Evolutionary conservation across 2,113 vertebrate genomes (phyloP), one percentile per base, ranked within the genome.

Genomic region (Phrynosoma platyrhinos): DNA sequence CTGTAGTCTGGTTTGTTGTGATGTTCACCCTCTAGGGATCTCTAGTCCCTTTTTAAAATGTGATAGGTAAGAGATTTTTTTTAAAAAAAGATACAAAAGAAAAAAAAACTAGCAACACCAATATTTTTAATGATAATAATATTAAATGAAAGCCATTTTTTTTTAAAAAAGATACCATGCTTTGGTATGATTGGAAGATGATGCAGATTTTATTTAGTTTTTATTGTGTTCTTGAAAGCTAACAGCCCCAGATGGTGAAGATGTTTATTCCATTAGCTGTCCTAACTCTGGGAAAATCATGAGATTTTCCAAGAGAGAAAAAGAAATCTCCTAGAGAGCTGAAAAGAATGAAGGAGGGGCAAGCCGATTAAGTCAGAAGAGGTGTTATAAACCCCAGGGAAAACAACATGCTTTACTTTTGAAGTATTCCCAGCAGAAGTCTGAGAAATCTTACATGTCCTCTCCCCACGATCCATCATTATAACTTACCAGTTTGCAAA

Each of bases 351-450:
- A 21, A 88, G 87, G 87, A 83, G 87, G 87, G 90, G 84, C 90
- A 96, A 95, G 92, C 90, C 95, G 94, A 97, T 96, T 96, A 96
- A 96, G 91, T 96, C 92, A 95, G 87, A 96, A 96, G 90, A 96
- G 91, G 83, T 92, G 62, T 95, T 94, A 90, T 92, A 96, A 96
- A 92, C 87, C 91, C 91, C 93, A 90, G 94, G 92, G 89, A 91
- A 94, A 94, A 87, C 58, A 89, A 91, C 72, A 52, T 94, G 91
- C 89, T 95, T 95, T 93, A 95, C 85, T 95, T 97, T 93, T 95
- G 90, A 96, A 95, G 84, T 94, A 95, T 95, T 95, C 90, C 90
- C 94, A 94, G 91, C 84, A 96, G 94, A 97, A 95, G 90, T 89
- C 92, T 91, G 89, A 91, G 88, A 95, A 92, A 95, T 95, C 91